These are phyloP conservation scores for Ellobius talpinus DNA, from an alignment of 2,113 vertebrate genomes.

Conservation along the genomic window DNA sequence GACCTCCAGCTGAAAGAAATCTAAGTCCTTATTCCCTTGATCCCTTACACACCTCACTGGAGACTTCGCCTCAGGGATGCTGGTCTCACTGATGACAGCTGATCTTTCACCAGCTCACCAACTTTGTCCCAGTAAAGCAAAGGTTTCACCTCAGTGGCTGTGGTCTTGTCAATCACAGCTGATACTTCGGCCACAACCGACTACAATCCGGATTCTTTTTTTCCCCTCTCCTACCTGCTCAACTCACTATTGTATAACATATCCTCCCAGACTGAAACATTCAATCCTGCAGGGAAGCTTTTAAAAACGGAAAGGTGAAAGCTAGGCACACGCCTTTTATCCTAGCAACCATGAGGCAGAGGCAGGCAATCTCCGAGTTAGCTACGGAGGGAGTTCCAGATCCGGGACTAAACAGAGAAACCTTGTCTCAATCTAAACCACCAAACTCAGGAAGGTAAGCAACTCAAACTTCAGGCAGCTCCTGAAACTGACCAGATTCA, in stretches of 20 bases:
- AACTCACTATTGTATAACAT: neutral
- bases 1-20: constrained; percentile 24
- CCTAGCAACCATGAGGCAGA: neutral
- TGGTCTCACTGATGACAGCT: neutral
- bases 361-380: neutral
- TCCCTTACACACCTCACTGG: constrained; percentile 1
- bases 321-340: neutral
- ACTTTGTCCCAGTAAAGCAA: neutral
- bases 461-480: neutral
- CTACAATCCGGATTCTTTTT: neutral
- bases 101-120: neutral
- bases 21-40: neutral
- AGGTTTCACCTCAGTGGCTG: neutral
- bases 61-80: neutral
- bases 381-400: neutral
- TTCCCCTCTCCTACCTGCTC: neutral
- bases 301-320: neutral
- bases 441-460: neutral
- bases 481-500: neutral
- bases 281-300: neutral
- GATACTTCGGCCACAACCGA: neutral
- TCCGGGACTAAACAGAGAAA: neutral
- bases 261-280: neutral
- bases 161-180: neutral
- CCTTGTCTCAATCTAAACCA: neutral